Base-by-base conservation (phyloP, 2,888 invertebrate species). In the Tinea pellionella region DNA sequence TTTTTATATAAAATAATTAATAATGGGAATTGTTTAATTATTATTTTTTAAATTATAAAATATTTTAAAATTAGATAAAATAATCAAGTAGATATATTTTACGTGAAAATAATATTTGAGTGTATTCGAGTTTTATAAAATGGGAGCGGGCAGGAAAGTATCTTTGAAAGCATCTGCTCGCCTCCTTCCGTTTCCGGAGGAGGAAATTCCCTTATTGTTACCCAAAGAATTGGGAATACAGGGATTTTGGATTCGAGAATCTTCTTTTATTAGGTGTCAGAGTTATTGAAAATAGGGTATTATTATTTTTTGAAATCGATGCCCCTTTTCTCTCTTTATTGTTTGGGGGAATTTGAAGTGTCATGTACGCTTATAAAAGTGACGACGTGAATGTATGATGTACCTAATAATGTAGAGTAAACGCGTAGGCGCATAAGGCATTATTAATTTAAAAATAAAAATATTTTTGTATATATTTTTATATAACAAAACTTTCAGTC, bases 191-290 rank as follows among this genome's bases (percentile, higher is more conserved):
- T 15, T 59, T 59, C 47, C 59, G 13, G 59, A 6, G 47, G 24
- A 55, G 59, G 59, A 59, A 59, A 59, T 59, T 59, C 47, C 15
- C 30, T 42, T 59, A 59, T 59, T 59, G 59, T 59, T 59, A 24
- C 19, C 53, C 4, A 12, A 53, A 47, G 47, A 47, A 47, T 47
- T 47, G 47, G 15, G 16, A 47, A 47, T 16, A 37, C 37, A 15
- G 15, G 47, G 47, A 47, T 47, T 47, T 47, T 6, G 47, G 47
- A 47, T 16, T 47, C 13, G 16, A 6, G 47, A 47, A 15, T 47
- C 15, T 47, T 47, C 47, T 47, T 47, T 47, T 47, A 47, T 47
- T 47, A 47, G 47, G 47, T 47, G 47, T 47, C 47, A 37, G 47
- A 9, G 47, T 47, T 47, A 47, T 15, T 47, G 47, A 47, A 2